Percentiles rank a stretch among this genome's conserved stretches.
phyloP scores from a whole-genome alignment of 2,113 vertebrate species.

The Aegotheles bennettii region DNA sequence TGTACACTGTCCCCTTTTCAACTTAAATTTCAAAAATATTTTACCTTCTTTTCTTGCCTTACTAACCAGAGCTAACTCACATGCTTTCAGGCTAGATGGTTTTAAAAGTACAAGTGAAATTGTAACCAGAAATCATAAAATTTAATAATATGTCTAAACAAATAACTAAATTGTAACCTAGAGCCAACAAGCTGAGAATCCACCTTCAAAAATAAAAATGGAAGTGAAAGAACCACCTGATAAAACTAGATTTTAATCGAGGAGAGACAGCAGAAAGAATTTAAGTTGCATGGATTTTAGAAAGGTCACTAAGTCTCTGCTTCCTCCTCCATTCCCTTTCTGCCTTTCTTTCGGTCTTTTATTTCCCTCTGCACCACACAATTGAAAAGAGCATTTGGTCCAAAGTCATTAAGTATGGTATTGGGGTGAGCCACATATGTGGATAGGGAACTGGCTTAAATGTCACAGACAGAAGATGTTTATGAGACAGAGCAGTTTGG shows the following conservation, averaged over 20 bases:
- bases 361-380: constrained; percentile 45
- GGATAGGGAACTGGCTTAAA: constrained; percentile 47
- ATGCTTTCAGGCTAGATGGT: not conserved
- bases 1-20: not conserved
- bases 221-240: not conserved
- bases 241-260: not conserved
- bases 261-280: not conserved
- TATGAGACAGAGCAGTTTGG: constrained; percentile 45
- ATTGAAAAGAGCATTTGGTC: constrained; percentile 38
- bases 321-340: not conserved
- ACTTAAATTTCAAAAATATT: not conserved
- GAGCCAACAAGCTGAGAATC: not conserved
- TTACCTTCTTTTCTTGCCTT: not conserved
- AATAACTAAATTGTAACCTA: not conserved
- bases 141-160: not conserved
- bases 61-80: not conserved
- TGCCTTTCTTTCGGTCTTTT: not conserved
- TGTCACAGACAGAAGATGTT: constrained; percentile 55
- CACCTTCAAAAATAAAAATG: not conserved
- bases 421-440: constrained; percentile 38
- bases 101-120: not conserved
- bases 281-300: not conserved
- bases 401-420: constrained; percentile 48
- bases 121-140: not conserved
- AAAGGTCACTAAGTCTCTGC: not conserved